Evolutionary conservation across 2,797 vertebrate genomes (phyloP), one percentile per base, ranked within the genome.

Genomic region (Gadopsis marmoratus): DNA sequence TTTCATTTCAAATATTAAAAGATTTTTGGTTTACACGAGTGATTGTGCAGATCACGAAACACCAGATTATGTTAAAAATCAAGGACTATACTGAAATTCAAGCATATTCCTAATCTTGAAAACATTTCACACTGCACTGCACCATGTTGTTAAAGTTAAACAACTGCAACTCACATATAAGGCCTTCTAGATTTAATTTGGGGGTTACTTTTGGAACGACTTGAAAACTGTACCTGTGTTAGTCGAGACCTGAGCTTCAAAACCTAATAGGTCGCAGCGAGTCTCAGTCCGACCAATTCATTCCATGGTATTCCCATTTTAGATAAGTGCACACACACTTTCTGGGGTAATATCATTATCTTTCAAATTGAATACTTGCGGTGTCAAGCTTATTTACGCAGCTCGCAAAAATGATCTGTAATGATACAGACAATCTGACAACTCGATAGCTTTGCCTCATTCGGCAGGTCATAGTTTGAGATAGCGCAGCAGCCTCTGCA

Each of bases 391-490:
- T 63, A 79, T 84, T 84, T 60, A 69, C 6, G 9, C 63, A 33
- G 71, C 88, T 80, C 43, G 33, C 63, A 62, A 85, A 83, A 8
- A 62, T 45, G 9, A 41, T 41, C 41, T 45, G 23, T 48, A 90
- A 88, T 71, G 79, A 83, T 9, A 74, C 43, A 73, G 71, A 59
- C 67, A 43, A 79, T 65, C 68, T 79, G 86, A 81, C 83, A 48
- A 29, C 63, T 70, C 62, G 80, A 80, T 60, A 61, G 84, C 68
- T 77, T 81, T 82, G 67, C 48, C 80, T 89, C 74, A 66, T 83
- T 86, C 82, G 33, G 75, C 78, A 26, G 86, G 90, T 89, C 89
- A 83, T 78, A 80, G 67, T 79, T 33, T 74, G 71, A 88, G 76
- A 86, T 59, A 56, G 83, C 16, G 5, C 21, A 35, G 78, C 85